Conservation (phyloP, 2,797 vertebrate species). For the Notamacropus eugenii region DNA sequence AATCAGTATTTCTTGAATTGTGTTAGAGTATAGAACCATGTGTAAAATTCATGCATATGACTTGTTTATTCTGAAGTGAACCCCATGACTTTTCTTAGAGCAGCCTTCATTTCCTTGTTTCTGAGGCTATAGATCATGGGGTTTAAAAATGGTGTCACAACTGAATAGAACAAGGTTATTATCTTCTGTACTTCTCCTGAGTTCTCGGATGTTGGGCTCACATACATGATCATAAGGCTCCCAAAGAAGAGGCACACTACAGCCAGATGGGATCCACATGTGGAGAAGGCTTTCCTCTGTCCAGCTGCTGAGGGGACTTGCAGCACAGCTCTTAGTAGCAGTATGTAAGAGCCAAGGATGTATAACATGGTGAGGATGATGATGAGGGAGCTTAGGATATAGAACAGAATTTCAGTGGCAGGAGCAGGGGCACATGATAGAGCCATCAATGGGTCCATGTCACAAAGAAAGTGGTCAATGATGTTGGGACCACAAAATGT, state of each 20-base stretch:
- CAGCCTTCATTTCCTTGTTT: constrained; percentile 65
- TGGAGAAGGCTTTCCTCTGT: constrained; percentile 52
- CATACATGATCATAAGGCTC: constrained; percentile 52
- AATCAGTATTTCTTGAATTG: background rate
- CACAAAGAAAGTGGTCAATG: constrained; percentile 58
- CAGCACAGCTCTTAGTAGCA: constrained; percentile 57
- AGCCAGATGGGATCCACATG: constrained; percentile 59
- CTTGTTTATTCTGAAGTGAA: constrained; percentile 8
- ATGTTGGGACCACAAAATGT: constrained; percentile 61
- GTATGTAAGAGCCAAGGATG: constrained; percentile 51
- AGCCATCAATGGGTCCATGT: constrained; percentile 44
- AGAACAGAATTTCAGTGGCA: constrained; percentile 36
- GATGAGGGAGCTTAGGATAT: constrained; percentile 43
- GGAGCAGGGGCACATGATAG: constrained; percentile 51
- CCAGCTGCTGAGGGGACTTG: constrained; percentile 56
- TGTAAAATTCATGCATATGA: background rate
- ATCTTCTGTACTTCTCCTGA: constrained; percentile 55
- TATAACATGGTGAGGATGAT: constrained; percentile 52
- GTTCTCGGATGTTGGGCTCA: constrained; percentile 39
- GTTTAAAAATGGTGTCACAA: constrained; percentile 64
- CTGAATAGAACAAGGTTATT: constrained; percentile 55
- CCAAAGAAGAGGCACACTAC: constrained; percentile 67
- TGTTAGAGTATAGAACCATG: background rate
- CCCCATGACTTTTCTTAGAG: constrained; percentile 47
- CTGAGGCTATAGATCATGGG: constrained; percentile 63